phyloP scores from a whole-genome alignment of 1,140 invertebrate genomes.

The Bilobella aurantiaca region DNA sequence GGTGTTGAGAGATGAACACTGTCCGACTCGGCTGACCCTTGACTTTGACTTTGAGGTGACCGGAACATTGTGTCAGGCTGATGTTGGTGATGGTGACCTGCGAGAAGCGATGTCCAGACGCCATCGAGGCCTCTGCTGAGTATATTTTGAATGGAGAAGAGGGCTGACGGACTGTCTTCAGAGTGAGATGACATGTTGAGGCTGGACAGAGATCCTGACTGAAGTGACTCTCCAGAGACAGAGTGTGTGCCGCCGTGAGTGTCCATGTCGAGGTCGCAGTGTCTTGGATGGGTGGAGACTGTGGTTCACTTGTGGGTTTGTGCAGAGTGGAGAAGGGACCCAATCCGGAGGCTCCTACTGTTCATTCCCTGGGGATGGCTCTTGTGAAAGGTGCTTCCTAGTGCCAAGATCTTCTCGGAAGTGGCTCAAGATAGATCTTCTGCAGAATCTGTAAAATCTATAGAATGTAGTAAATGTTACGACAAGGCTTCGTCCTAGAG shows the following conservation, averaged over 20 bases:
- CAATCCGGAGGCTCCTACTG: not conserved
- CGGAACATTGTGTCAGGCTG: too few relatives aligned
- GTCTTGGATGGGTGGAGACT: not conserved
- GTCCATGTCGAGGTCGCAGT: too few relatives aligned
- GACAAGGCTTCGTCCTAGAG: too few relatives aligned
- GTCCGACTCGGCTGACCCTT: not conserved
- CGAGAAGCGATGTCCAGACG: slow-evolving; percentile 30
- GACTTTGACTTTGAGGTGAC: not conserved
- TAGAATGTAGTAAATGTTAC: too few relatives aligned
- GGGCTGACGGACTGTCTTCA: slow-evolving; percentile 21
- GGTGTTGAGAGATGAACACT: slow-evolving; percentile 1
- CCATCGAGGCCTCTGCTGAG: slow-evolving; percentile 31
- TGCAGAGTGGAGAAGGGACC: not conserved
- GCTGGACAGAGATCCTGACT: not conserved
- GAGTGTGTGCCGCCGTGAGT: not conserved
- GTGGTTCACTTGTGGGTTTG: not conserved
- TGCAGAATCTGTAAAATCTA: too few relatives aligned
- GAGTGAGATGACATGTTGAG: slow-evolving; percentile 22
- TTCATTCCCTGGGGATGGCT: not conserved
- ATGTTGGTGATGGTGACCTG: slow-evolving; percentile 21
- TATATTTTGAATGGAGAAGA: slow-evolving; percentile 35
- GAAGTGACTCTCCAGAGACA: too few relatives aligned
- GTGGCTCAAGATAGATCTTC: not conserved
- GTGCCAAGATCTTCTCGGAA: not conserved
- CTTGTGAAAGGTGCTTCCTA: not conserved